Conservation (phyloP, 2,797 vertebrate genomes). For the Diplodus puntazzo region DNA sequence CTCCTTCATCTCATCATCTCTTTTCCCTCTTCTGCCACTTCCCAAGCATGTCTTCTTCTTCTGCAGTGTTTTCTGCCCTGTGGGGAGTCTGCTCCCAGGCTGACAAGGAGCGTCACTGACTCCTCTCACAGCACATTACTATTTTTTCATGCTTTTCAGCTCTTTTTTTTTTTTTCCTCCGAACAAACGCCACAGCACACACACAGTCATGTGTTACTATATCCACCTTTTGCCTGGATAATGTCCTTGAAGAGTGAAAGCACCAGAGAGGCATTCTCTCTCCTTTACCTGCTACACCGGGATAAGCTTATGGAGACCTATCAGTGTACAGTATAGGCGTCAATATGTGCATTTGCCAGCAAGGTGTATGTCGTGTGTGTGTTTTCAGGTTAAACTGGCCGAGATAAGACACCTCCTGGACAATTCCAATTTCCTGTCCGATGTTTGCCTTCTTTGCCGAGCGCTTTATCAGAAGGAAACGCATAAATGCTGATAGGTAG, state of each 20-base stretch:
- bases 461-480: conserved; percentile 54
- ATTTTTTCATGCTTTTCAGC: conserved; percentile 25
- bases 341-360: conserved; percentile 31
- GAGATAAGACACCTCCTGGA: conserved; percentile 65
- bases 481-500: conserved; percentile 53
- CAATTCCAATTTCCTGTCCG: conserved; percentile 65
- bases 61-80: conserved; percentile 47
- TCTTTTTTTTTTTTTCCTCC: neutral
- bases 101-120: conserved; percentile 56
- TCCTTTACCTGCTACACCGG: conserved; percentile 5
- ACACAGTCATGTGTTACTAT: neutral
- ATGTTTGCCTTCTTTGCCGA: conserved; percentile 52
- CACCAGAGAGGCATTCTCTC: conserved; percentile 9
- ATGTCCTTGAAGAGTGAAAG: conserved; percentile 3
- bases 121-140: conserved; percentile 55
- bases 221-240: neutral
- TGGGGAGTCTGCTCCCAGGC: conserved; percentile 50
- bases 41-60: conserved; percentile 46
- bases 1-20: conserved; percentile 54
- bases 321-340: conserved; percentile 19
- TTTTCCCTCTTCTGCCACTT: conserved; percentile 36
- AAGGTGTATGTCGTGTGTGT: conserved; percentile 23
- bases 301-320: neutral
- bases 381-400: conserved; percentile 35
- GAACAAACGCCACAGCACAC: conserved; percentile 7